Evolutionary conservation across 2,113 vertebrate genomes (phyloP).

Genomic region (Marcusenius ussheri): DNA sequence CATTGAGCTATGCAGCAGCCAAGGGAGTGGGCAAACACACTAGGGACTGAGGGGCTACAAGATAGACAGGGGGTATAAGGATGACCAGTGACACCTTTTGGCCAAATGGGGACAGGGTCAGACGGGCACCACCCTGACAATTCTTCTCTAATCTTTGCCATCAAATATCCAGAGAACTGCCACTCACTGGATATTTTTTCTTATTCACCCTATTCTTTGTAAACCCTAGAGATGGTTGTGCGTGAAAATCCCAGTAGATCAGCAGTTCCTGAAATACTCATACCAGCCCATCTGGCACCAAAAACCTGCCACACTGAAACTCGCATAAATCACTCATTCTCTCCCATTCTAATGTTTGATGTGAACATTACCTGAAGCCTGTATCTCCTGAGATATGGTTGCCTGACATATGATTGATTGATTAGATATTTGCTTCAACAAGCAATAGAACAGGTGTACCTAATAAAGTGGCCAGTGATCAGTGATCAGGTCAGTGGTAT

Average conservation of each 20-base stretch:
- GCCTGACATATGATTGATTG: neutral
- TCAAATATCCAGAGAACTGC: neutral
- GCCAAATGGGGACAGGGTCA: neutral
- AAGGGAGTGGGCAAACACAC: neutral
- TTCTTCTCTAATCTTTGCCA: neutral
- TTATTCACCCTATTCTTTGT: neutral
- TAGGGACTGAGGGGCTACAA: neutral
- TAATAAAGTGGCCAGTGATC: neutral
- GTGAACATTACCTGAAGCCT: neutral
- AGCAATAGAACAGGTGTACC: neutral
- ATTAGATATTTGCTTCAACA: neutral
- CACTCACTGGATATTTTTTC: neutral
- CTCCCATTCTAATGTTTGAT: neutral
- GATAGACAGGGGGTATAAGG: neutral
- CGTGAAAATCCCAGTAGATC: neutral
- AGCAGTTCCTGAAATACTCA: neutral
- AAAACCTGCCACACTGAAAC: neutral
- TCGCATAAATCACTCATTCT: neutral
- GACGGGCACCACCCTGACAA: neutral
- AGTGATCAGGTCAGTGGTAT: neutral
- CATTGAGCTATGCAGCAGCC: neutral
- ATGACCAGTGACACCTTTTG: neutral
- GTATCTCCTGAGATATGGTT: neutral
- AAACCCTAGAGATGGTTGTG: neutral
- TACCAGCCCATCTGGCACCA: neutral